Base-by-base conservation (phyloP, 2,797 vertebrate genomes). In the Microctenopoma stevenorrisi region DNA sequence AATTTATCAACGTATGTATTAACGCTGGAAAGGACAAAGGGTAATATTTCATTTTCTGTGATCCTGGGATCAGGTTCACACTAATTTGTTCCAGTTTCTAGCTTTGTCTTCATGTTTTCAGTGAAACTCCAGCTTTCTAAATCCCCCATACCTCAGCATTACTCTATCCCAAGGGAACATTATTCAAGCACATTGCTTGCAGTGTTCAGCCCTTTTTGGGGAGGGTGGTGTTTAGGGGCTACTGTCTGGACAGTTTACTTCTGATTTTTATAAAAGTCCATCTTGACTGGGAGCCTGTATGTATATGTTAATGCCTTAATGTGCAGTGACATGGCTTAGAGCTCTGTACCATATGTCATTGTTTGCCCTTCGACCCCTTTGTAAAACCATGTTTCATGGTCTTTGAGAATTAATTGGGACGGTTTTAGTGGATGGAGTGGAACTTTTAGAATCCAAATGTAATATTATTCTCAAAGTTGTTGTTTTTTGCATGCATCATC, bases 241-340 rank as follows among this genome's bases (percentile, higher is more conserved):
- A 71, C 87, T 91, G 89, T 92, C 90, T 73, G 62, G 64, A 86
- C 62, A 53, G 77, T 89, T 92, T 91, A 89, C 64, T 74, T 25
- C 30, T 76, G 70, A 89, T 83, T 89, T 22, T 91, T 77, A 67
- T 54, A 83, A 79, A 86, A 86, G 88, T 73, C 28, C 48, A 84
- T 72, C 43, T 83, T 84, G 90, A 92, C 89, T 88, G 65, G 61
- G 66, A 88, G 86, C 78, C 66, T 33, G 54, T 49, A 57, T 84
- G 92, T 86, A 88, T 65, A 81, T 84, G 87, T 85, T 88, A 89
- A 88, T 76, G 40, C 72, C 60, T 78, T 93, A 89, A 93, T 92
- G 85, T 87, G 89, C 65, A 79, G 86, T 90, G 93, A 92, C 92
- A 86, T 83, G 47, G 79, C 88, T 90, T 74, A 58, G 71, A 91